Evolutionary conservation across 2,888 invertebrate genomes (phyloP), one percentile per base, ranked within the genome.

Genomic region (Lithophane socia): DNA sequence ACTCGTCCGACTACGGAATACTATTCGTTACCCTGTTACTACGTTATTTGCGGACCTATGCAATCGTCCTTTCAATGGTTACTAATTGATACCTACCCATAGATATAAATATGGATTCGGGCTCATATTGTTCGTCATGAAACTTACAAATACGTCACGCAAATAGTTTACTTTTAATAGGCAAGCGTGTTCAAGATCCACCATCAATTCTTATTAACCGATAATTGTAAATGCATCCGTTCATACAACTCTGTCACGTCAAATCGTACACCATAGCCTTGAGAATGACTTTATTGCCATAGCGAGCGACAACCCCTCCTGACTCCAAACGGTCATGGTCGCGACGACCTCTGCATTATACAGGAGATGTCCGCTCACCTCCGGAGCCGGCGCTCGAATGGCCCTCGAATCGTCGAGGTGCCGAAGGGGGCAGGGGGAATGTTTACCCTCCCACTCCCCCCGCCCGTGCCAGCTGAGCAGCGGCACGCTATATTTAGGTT

Each of bases 401-500:
- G 94, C 94, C 93, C 94, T 94, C 92, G 86, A 87, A 85, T 86
- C 87, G 89, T 86, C 82, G 88, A 90, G 90, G 89, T 89, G 84
- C 85, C 66, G 86, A 83, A 90, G 89, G 90, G 89, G 84, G 21
- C 52, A 82, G 88, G 93, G 93, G 93, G 93, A 89, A 92, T 95
- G 94, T 96, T 95, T 96, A 95, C 94, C 95, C 95, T 92, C 94
- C 94, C 89, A 91, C 92, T 92, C 87, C 89, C 89, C 88, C 91
- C 92, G 69, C 85, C 91, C 93, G 95, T 94, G 92, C 96, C 96
- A 96, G 96, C 96, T 96, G 96, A 96, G 96, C 96, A 94, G 93
- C 93, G 95, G 93, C 94, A 95, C 95, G 96, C 96, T 96, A 96
- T 96, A 96, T 96, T 96, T 96, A 96, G 96, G 95, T 95, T 96